A percentile compares a stretch with the other conserved stretches of the same genome.
Conservation (phyloP, 2,113 vertebrate species). For the Poeciliopsis turrubarensis region DNA sequence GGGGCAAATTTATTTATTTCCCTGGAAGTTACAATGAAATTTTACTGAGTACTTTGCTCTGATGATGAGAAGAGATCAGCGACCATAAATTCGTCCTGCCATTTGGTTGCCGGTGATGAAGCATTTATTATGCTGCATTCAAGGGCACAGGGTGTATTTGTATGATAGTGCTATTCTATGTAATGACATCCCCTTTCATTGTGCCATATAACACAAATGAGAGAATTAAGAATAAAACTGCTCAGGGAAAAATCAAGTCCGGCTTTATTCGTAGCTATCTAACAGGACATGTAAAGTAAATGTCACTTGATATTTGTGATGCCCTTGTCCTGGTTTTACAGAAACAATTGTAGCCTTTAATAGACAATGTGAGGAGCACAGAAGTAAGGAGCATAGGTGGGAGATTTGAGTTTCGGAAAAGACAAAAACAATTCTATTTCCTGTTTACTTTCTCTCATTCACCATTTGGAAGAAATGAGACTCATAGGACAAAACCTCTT, state of each 20-base stretch:
- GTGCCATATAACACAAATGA: constrained; percentile 79
- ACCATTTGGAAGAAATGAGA: constrained; percentile 53
- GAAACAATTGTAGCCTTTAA: constrained; percentile 45
- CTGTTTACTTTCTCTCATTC: constrained; percentile 50
- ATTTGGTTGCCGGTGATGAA: constrained; percentile 79
- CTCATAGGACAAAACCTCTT: constrained; percentile 41
- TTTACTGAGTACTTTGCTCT: constrained; percentile 82
- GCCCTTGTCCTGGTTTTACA: constrained; percentile 74
- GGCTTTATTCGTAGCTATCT: constrained; percentile 64
- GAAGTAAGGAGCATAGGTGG: constrained; percentile 7
- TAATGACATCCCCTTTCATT: constrained; percentile 79
- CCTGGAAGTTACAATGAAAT: constrained; percentile 84
- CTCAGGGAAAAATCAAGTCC: constrained; percentile 47
- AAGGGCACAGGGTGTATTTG: constrained; percentile 82
- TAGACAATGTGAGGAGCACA: constrained; percentile 20
- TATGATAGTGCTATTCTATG: constrained; percentile 75
- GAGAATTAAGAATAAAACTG: constrained; percentile 77
- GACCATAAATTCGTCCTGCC: constrained; percentile 81
- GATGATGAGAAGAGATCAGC: constrained; percentile 80
- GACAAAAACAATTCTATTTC: constrained; percentile 31
- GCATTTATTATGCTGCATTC: constrained; percentile 82
- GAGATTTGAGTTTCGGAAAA: neutral
- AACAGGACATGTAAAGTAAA: constrained; percentile 74
- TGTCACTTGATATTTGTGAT: constrained; percentile 77
- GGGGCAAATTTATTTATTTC: constrained; percentile 85